Base-by-base conservation (phyloP, 2,888 invertebrate species). In the Hydriomena furcata region DNA sequence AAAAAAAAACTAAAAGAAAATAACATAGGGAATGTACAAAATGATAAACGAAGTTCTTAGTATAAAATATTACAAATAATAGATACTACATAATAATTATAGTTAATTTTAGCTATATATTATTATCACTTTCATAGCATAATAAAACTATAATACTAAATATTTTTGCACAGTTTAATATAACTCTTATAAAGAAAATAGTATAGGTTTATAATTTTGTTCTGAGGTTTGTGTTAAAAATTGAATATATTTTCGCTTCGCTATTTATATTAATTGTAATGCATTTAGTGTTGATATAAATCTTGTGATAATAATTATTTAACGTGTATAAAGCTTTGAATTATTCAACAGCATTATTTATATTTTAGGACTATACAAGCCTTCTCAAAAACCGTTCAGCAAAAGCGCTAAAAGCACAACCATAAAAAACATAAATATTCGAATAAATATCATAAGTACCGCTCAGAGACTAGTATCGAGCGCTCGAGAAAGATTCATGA, bases 1-100 rank as follows among this genome's bases (percentile, higher is more conserved):
- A 32, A 47, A 45, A 35, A 8, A 3, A 23, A 23, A 37, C 13
- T 32, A 25, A 27, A 32, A 30, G 8, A 6, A 30, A 30, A 20
- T 35, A 40, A 27, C 27, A 43, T 43, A 27, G 55, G 56, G 51
- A 57, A 60, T 55, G 57, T 51, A 45, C 23, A 50, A 51, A 52
- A 52, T 37, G 2, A 40, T 10, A 30, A 36, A 56, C 52, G 50
- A 46, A 45, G 36, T 44, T 48, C 44, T 47, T 37, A 17, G 6
- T 40, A 23, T 28, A 44, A 21, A 24, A 30, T 25, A 4, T 17
- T 38, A 34, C 21, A 28, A n/a, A n/a, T n/a, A n/a, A 5, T 21
- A 20, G n/a, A 17, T 27, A 42, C 5, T 28, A 28, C 3, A 20
- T 44, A 44, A 11, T 36, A 34, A 17, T 44, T 28, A 37, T 31